Conservation (phyloP, 2,888 invertebrate genomes). For the Camponotus fellah region DNA sequence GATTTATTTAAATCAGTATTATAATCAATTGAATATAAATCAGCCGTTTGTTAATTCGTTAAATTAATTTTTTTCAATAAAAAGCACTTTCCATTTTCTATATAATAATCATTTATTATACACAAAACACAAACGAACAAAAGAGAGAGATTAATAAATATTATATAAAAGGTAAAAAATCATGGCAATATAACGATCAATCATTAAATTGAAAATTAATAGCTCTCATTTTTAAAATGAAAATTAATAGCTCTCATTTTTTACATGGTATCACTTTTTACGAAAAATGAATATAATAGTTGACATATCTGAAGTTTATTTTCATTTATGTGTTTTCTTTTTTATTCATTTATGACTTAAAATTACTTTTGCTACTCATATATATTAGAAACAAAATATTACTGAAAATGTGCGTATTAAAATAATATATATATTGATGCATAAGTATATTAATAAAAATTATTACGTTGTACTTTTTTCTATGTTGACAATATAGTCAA, state of each 20-base stretch:
- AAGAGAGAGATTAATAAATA: constrained; percentile 23
- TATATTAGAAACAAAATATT: not conserved
- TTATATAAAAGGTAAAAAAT: constrained; percentile 26
- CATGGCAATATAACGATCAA: not conserved
- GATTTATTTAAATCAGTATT: not conserved
- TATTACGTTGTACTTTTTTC: not conserved
- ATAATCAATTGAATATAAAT: constrained; percentile 7
- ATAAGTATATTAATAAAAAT: constrained; percentile 21
- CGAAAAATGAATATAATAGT: not conserved
- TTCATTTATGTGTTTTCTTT: constrained; percentile 7
- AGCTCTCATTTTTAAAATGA: constrained; percentile 7
- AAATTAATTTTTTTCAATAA: constrained; percentile 24
- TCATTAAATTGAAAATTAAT: constrained; percentile 35
- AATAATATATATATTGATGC: not conserved
- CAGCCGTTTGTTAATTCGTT: constrained; percentile 7
- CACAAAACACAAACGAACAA: not conserved
- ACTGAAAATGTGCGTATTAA: not conserved
- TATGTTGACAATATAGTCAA: not conserved
- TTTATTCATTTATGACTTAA: constrained; percentile 38
- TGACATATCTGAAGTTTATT: constrained; percentile 14
- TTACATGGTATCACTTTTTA: not conserved
- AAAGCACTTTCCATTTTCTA: not conserved
- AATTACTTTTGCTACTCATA: not conserved
- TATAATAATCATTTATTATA: constrained; percentile 7
- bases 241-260: constrained; percentile 29